Evolutionary conservation across 30 jellyfish, hydroid and myxozoan genomes (phyloP), one percentile per base, ranked within the genome.

Genomic region (Turritopsis dohrnii): DNA sequence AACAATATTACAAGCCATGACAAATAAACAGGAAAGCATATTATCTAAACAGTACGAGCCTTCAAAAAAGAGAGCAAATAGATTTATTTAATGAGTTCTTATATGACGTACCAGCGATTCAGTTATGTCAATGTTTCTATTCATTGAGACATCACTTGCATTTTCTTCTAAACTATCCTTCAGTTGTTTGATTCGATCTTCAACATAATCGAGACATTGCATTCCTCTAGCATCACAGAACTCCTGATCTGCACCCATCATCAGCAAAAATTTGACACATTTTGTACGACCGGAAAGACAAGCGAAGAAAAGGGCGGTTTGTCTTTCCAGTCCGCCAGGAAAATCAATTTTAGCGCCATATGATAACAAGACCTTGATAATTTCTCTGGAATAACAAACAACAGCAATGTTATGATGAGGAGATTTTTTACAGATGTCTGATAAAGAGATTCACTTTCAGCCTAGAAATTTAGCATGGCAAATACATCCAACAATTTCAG

Each of bases 291-390:
- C 97, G 31, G 97, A 92, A 23, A 90, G 76, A 4, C 96, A 89
- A 20, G 97, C 93, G 72, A 84, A 90, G 79, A 90, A 90, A 86
- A 90, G 28, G 1, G 97, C 87, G 16, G 97, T 90, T 95, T 95
- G 87, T 74, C 86, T 90, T 72, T 86, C 96, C 31, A 90, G 86
- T 22, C 97, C 97, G 20, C 97, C 97, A 9, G 88, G 85, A 69
- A 90, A 25, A 65, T 90, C 96, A n/a, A 90, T 83, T 0, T 87
- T 66, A 29, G 96, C 97, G 18, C 97, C 97, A 54, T 86, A 71
- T 0, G 96, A 79, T 19, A 86, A 88, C 16, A 90, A 87, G 28
- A 90, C 75, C 54, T 90, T 90, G n/a, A 90, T 93, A 53, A 90
- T 72, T 66, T 86, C 97, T 26, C 97, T 90, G 72, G 0, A 81